Conservation (phyloP, 2,113 vertebrate species). For the Megaleporinus macrocephalus region DNA sequence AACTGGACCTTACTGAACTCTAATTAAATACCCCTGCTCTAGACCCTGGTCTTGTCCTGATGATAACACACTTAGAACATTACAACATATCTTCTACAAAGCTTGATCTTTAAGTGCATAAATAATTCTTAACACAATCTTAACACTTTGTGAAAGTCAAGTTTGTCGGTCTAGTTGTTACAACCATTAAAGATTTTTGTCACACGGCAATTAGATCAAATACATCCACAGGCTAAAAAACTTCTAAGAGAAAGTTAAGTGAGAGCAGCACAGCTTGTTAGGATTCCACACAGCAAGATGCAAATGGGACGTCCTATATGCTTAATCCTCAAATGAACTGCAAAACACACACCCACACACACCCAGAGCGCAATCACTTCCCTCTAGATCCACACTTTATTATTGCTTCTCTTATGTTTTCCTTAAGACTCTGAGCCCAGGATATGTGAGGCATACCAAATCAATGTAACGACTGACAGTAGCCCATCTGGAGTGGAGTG, state of each 20-base stretch:
- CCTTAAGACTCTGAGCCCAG: background rate
- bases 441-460: slow-evolving; percentile 16
- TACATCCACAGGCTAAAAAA: too few species aligned
- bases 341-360: background rate
- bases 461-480: slow-evolving; percentile 35
- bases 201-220: too few species aligned
- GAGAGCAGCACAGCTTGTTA: slow-evolving; percentile 4
- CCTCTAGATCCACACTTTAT: slow-evolving; percentile 1
- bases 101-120: too few species aligned
- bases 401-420: slow-evolving; percentile 14
- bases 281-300: background rate
- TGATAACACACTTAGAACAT: too few species aligned
- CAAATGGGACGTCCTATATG: background rate
- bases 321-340: slow-evolving; percentile 11
- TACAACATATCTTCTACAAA: too few species aligned
- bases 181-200: too few species aligned
- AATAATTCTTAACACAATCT: too few species aligned
- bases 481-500: slow-evolving; percentile 7
- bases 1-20: too few species aligned
- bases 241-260: background rate
- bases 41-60: too few species aligned
- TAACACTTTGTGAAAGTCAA: too few species aligned
- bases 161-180: too few species aligned
- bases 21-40: too few species aligned
- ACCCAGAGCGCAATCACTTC: background rate